Percentiles rank a stretch among this genome's conserved stretches.
phyloP scores from a whole-genome alignment of 2,888 invertebrate genomes.

The Tridacna gigas region DNA sequence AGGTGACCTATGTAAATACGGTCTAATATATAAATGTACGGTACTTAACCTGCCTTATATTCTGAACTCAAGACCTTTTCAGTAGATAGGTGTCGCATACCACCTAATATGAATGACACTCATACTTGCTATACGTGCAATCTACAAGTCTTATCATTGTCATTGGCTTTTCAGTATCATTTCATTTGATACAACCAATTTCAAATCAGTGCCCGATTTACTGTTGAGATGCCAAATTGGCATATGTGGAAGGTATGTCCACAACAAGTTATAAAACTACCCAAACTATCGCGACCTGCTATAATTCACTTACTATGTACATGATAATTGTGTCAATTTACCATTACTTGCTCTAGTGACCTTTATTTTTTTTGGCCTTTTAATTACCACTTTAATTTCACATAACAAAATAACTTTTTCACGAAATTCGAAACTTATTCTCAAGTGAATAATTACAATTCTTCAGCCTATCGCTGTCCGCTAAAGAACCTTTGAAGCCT shows the following conservation, averaged over 20 bases:
- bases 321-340: neutral
- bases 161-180: too few species aligned
- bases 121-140: neutral
- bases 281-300: constrained; percentile 2
- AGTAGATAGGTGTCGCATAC: neutral
- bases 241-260: neutral
- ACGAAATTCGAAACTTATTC: constrained; percentile 1
- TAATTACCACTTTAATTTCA: neutral
- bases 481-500: constrained; percentile 1
- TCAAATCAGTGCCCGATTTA: too few species aligned
- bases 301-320: neutral
- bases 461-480: too few species aligned
- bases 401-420: neutral
- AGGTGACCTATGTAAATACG: neutral
- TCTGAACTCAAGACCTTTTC: neutral
- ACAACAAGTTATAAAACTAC: constrained; percentile 6
- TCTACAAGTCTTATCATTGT: constrained; percentile 11
- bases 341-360: neutral
- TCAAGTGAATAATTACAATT: too few species aligned
- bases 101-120: constrained; percentile 1
- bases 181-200: too few species aligned
- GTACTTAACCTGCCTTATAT: neutral
- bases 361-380: too few species aligned
- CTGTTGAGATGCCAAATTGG: too few species aligned
- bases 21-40: neutral